Conservation (phyloP, 2,113 vertebrate species). For the Sceloporus tristichus region DNA sequence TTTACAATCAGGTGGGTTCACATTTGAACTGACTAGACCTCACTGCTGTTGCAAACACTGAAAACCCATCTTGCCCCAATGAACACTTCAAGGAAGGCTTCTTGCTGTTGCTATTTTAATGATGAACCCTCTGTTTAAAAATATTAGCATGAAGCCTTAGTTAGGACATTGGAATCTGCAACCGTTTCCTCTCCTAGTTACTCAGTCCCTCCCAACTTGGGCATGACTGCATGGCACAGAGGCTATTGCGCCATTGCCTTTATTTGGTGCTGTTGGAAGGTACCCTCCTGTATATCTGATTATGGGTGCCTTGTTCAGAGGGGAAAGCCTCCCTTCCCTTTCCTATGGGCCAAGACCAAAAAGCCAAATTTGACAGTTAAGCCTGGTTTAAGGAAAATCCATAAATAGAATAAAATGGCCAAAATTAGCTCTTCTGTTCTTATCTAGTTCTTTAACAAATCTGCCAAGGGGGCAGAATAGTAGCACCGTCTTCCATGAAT, state of each 20-base stretch:
- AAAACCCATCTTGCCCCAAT: neutral
- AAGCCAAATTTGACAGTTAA: neutral
- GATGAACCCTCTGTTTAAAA: neutral
- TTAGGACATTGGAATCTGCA: neutral
- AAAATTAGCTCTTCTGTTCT: neutral
- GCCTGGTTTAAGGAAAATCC: neutral
- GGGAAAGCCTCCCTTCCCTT: neutral
- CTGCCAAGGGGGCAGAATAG: no score
- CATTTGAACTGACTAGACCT: neutral
- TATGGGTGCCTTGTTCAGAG: neutral
- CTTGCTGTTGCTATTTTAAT: neutral
- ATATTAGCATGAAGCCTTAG: no score
- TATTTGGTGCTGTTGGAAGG: slow-evolving; percentile 17
- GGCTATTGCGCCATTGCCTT: neutral
- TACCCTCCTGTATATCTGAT: neutral
- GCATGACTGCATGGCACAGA: neutral
- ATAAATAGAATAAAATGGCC: slow-evolving; percentile 27
- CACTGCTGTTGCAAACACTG: neutral
- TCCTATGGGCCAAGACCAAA: neutral
- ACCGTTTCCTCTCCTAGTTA: neutral
- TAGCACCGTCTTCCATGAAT: neutral
- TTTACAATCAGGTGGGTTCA: neutral
- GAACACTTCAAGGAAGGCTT: neutral
- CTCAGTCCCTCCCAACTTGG: neutral
- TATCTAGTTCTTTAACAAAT: neutral